Base-by-base conservation (phyloP, 2,113 vertebrate genomes). In the Podocnemis expansa region DNA sequence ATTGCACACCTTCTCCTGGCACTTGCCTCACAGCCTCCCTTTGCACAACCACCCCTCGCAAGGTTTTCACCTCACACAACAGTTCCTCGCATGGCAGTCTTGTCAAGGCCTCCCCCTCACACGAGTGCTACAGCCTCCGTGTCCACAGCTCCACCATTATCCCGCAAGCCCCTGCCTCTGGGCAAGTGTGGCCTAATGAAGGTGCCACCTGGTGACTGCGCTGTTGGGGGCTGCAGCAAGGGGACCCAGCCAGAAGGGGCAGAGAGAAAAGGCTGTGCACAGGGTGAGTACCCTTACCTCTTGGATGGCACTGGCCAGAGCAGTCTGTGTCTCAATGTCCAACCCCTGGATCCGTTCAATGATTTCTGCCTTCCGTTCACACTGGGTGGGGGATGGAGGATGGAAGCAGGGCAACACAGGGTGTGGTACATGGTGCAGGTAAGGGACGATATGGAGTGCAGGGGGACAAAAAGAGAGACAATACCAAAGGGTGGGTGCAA, bases 341-440 rank as follows among this genome's bases (percentile, higher is more conserved):
- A 99, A 97, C 84, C 98, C 98, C 95, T 98, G 99, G 90, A 99
- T 99, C 89, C 98, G 98, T 91, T 98, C 98, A 90, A 99, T 99
- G 93, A 99, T 98, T 5, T 98, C 98, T 55, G 99, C 98, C 85
- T 99, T 98, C 47, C 92, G 98, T 91, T 99, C 99, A 75, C 99
- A 99, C 99, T 99, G 96, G 27, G 2, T 29, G 43, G 38, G 41
- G 47, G 38, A 43, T 22, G 2, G 49, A 45, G 43, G 22, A 6
- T 22, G 22, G 11, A 25, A 12, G 25, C 52, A 80, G 34, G 19
- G 25, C 52, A 80, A 22, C 52, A 38, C 31, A 52, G 49, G 14
- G 29, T 12, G 58, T 34, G 58, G 60, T 14, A n/a, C 60, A n/a
- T 16, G 60, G 60, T 67, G 60, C 34, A 19, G 16, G 17, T 34